phyloP scores from a whole-genome alignment of 1,140 invertebrate species.

The Drosophila orena region DNA sequence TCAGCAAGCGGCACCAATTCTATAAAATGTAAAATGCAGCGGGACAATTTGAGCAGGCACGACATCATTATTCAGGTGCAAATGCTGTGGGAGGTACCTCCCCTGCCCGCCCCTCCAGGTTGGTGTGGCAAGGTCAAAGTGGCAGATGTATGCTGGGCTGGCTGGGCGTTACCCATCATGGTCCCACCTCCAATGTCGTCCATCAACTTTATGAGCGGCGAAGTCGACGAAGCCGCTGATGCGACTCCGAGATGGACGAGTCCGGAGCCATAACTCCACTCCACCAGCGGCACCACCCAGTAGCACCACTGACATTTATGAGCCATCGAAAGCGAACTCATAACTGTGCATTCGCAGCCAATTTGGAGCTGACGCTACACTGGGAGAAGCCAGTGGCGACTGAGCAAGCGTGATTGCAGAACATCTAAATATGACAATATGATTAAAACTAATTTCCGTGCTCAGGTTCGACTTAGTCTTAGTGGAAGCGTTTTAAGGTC shows the following conservation, averaged over 20 bases:
- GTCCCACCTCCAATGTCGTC: slow-evolving; percentile 34
- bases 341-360: slow-evolving; percentile 28
- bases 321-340: slow-evolving; percentile 35
- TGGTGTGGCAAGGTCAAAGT: slow-evolving; percentile 40
- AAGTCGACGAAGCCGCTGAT: slow-evolving; percentile 16
- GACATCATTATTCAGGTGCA: slow-evolving; percentile 65
- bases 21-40: slow-evolving; percentile 35
- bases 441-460: slow-evolving; percentile 18
- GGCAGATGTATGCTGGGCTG: slow-evolving; percentile 4
- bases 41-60: slow-evolving; percentile 47
- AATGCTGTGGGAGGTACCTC: slow-evolving; percentile 32
- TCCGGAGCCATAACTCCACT: slow-evolving; percentile 38
- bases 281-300: slow-evolving; percentile 31
- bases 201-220: slow-evolving; percentile 49
- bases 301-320: slow-evolving; percentile 47
- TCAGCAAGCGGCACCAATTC: slow-evolving; percentile 46
- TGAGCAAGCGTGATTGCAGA: no score
- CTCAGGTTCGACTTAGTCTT: slow-evolving; percentile 22
- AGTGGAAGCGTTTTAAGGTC: slow-evolving; percentile 10
- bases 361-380: slow-evolving; percentile 29
- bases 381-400: background rate
- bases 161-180: slow-evolving; percentile 5
- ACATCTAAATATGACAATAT: slow-evolving; percentile 9
- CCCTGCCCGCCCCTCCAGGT: no score
- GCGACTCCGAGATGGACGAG: slow-evolving; percentile 21